phyloP scores from a whole-genome alignment of 2,113 vertebrate species.

The Mobula birostris region DNA sequence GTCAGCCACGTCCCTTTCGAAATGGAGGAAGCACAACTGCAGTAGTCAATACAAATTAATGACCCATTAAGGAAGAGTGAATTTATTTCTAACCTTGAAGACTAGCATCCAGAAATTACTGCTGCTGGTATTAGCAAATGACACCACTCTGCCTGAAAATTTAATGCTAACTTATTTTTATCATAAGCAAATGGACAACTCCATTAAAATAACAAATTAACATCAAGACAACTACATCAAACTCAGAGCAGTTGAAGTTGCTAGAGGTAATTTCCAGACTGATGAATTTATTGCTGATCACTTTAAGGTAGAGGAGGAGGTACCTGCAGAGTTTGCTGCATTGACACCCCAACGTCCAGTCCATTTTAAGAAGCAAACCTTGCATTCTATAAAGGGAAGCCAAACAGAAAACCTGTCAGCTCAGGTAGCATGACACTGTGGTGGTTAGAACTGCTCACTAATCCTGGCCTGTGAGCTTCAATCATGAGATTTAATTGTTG shows the following conservation, averaged over 20 bases:
- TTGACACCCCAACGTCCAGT: neutral
- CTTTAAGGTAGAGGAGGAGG: neutral
- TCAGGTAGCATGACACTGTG: neutral
- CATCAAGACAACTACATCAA: neutral
- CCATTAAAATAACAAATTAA: neutral
- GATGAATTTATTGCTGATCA: neutral
- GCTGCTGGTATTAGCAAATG: neutral
- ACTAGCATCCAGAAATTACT: neutral
- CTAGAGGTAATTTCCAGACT: neutral
- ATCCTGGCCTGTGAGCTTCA: neutral
- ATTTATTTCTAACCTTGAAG: slow-evolving; percentile 3
- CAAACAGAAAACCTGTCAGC: too few species aligned
- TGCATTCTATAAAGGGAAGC: neutral
- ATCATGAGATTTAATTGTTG: neutral
- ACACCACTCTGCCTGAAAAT: neutral
- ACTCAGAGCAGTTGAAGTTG: neutral
- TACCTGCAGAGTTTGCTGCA: neutral
- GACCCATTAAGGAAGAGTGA: neutral
- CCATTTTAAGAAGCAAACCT: neutral
- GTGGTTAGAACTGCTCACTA: neutral
- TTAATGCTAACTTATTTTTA: neutral
- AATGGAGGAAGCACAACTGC: neutral
- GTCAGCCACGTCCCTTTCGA: neutral
- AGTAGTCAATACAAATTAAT: slow-evolving; percentile 7
- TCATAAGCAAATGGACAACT: neutral